Evolutionary conservation across 30 jellyfish, hydroid and myxozoan genomes (phyloP).

Genomic region (Calvadosia cruxmelitensis): DNA sequence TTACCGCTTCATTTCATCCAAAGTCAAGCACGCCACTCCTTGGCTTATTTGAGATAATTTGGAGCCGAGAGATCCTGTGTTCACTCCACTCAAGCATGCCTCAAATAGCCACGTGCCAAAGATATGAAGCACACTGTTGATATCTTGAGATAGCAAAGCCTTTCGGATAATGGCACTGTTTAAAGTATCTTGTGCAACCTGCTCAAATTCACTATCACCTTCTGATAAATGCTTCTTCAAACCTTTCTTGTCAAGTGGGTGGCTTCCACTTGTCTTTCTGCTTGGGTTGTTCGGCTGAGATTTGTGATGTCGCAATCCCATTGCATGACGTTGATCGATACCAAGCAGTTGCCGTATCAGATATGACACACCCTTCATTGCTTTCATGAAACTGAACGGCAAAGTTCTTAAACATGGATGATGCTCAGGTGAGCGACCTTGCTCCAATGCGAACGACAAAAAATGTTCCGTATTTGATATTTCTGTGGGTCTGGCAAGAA

Average conservation of each 20-base stretch:
- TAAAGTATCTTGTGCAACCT: neutral
- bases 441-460: conserved; percentile 47
- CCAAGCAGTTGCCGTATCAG: conserved; percentile 74
- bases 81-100: conserved; percentile 7
- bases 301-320: neutral
- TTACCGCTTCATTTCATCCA: neutral
- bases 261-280: neutral
- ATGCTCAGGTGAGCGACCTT: conserved; percentile 37
- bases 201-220: neutral
- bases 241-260: neutral
- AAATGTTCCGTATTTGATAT: conserved; percentile 47
- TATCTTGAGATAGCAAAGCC: conserved; percentile 5
- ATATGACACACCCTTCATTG: conserved; percentile 87
- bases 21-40: neutral
- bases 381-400: conserved; percentile 71
- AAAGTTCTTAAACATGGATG: conserved; percentile 64
- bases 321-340: neutral
- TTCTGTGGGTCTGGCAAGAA: conserved; percentile 37
- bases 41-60: neutral
- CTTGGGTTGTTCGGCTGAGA: neutral
- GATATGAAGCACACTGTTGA: conserved; percentile 66
- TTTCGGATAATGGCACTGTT: no score
- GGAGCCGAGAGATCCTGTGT: neutral
- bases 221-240: neutral
- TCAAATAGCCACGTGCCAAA: conserved; percentile 96